Evolutionary conservation across 2,113 vertebrate genomes (phyloP).

Genomic region (Callocephalon fimbriatum): DNA sequence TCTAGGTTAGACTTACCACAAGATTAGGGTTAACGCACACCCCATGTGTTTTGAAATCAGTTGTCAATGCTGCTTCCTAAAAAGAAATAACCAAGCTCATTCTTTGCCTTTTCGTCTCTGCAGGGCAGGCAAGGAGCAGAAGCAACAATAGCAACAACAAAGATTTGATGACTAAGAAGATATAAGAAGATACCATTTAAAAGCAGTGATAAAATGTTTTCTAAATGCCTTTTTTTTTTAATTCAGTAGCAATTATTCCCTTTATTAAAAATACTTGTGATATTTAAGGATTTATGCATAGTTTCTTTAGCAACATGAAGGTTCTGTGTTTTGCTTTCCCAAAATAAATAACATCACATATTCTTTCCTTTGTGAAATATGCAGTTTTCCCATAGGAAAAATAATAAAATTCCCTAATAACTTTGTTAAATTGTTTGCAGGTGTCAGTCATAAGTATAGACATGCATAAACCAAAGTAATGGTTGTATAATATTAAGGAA

Average conservation of each 20-base stretch:
- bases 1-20: not conserved
- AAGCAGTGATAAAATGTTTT: not conserved
- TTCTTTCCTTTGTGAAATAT: not conserved
- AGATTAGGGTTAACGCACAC: not conserved
- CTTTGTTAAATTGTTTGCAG: constrained; percentile 37
- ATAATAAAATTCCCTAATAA: constrained; percentile 15
- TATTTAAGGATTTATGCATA: not conserved
- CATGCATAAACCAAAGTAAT: constrained; percentile 35
- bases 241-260: not conserved
- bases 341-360: not conserved
- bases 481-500: not conserved
- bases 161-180: not conserved
- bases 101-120: not conserved
- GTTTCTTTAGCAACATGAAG: not conserved
- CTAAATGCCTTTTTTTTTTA: not conserved
- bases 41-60: not conserved
- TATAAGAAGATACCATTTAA: not conserved
- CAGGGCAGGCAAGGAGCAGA: not conserved
- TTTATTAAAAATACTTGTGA: not conserved
- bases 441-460: constrained; percentile 25
- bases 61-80: not conserved
- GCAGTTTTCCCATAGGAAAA: not conserved
- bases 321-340: not conserved
- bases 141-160: not conserved
- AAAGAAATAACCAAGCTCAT: not conserved